Evolutionary conservation across 1,140 invertebrate genomes (phyloP).

Genomic region (Scaptomyza pallida): DNA sequence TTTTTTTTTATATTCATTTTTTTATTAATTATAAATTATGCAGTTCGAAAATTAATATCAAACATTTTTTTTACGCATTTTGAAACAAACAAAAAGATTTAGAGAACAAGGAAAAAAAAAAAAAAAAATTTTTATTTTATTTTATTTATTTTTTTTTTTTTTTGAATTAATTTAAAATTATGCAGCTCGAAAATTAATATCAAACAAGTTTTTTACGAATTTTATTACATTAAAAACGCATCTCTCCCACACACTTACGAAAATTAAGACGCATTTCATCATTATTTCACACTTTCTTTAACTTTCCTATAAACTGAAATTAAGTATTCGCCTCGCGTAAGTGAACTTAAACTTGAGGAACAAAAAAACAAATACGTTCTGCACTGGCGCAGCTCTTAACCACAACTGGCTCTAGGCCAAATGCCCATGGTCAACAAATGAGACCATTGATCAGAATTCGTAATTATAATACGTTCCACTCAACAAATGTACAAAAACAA

Average conservation of each 20-base stretch:
- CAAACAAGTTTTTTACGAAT: too few species aligned
- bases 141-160: too few species aligned
- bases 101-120: too few species aligned
- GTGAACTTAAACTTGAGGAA: neutral
- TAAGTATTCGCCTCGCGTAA: conserved; percentile 51
- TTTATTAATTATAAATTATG: too few species aligned
- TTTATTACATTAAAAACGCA: too few species aligned
- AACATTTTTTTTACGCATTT: too few species aligned
- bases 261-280: conserved; percentile 20
- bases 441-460: conserved; percentile 39
- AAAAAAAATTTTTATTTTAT: too few species aligned
- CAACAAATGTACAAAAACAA: conserved; percentile 10
- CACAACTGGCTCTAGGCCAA: conserved; percentile 41
- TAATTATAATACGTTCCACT: conserved; percentile 65
- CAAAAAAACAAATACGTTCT: conserved; percentile 34
- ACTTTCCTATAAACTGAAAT: conserved; percentile 22
- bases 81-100: too few species aligned
- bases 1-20: too few species aligned
- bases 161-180: too few species aligned
- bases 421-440: neutral
- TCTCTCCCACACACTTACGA: conserved; percentile 39
- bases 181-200: too few species aligned
- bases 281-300: conserved; percentile 47
- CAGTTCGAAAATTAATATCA: too few species aligned
- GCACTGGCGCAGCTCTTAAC: conserved; percentile 32